These are phyloP conservation scores for Amblyjoppa fuscipennis DNA, from an alignment of 2,888 invertebrate genomes.

Conservation along the genomic window DNA sequence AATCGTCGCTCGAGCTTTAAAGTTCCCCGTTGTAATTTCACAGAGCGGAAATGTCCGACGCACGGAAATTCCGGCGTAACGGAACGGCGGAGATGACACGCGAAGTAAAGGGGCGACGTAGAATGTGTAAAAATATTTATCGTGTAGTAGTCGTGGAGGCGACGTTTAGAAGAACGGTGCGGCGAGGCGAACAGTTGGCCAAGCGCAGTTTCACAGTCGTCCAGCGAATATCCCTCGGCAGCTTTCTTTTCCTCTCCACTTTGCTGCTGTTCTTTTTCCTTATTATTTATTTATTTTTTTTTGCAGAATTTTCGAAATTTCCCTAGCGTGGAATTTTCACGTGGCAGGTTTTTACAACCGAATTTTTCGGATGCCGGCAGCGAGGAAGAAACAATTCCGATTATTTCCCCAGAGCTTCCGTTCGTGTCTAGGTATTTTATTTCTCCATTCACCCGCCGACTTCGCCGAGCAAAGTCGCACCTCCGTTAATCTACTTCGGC, in stretches of 20 bases:
- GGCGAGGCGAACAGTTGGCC: conserved; percentile 18
- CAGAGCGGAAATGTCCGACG: conserved; percentile 7
- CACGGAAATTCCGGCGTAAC: conserved; percentile 2
- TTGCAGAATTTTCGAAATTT: background rate
- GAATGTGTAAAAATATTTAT: conserved; percentile 36
- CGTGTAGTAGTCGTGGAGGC: conserved; percentile 3
- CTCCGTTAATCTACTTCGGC: background rate
- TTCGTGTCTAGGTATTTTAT: background rate
- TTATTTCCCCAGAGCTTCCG: conserved; percentile 31
- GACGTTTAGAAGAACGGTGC: conserved; percentile 1
- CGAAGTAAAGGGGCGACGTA: background rate
- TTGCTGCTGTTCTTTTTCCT: background rate
- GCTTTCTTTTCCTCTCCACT: conserved; percentile 3
- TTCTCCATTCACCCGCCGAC: conserved; percentile 8
- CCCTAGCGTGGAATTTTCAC: conserved; percentile 5
- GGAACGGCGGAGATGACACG: background rate
- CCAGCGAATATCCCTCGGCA: conserved; percentile 6
- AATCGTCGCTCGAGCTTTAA: background rate
- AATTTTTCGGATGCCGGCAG: background rate
- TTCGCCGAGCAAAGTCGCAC: background rate
- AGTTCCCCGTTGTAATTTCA: background rate
- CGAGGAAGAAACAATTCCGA: conserved; percentile 22
- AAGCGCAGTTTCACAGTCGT: conserved; percentile 44
- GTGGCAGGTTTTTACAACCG: background rate
- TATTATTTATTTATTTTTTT: background rate